Percentiles rank a stretch among this genome's conserved stretches.
Conservation (phyloP, 2,888 invertebrate genomes). For the Brenthis ino region DNA sequence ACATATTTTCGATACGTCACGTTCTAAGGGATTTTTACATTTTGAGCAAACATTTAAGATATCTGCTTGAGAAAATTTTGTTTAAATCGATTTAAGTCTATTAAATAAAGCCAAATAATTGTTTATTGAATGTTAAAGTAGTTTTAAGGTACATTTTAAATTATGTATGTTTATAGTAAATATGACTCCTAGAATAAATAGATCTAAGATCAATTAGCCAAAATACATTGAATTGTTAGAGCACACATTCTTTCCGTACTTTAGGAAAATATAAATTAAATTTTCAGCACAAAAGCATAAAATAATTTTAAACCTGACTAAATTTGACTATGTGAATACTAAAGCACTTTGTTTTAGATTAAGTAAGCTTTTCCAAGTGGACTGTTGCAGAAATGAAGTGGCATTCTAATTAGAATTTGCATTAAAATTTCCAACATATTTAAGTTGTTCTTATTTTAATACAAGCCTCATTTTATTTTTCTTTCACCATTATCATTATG, state of each 20-base stretch:
- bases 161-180: background rate
- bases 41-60: conserved; percentile 1
- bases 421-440: conserved; percentile 39
- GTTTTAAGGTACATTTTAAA: background rate
- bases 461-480: conserved; percentile 28
- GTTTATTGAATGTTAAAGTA: background rate
- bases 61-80: background rate
- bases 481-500: conserved; percentile 11
- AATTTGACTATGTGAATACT: conserved; percentile 37
- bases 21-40: conserved; percentile 17
- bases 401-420: conserved; percentile 42
- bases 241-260: background rate
- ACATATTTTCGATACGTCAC: conserved; percentile 51
- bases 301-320: conserved; percentile 34
- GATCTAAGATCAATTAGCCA: background rate
- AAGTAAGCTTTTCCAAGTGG: conserved; percentile 40
- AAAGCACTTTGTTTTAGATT: conserved; percentile 39
- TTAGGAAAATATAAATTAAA: conserved; percentile 2
- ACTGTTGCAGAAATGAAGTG: conserved; percentile 40
- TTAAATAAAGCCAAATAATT: no score
- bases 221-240: no score
- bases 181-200: no score
- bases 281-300: conserved; percentile 8
- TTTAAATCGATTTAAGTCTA: no score
- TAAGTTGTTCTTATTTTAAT: conserved; percentile 36